Evolutionary conservation across 2,797 vertebrate species (phyloP), one percentile per base, ranked within the genome.

Genomic region (Tinamus major): DNA sequence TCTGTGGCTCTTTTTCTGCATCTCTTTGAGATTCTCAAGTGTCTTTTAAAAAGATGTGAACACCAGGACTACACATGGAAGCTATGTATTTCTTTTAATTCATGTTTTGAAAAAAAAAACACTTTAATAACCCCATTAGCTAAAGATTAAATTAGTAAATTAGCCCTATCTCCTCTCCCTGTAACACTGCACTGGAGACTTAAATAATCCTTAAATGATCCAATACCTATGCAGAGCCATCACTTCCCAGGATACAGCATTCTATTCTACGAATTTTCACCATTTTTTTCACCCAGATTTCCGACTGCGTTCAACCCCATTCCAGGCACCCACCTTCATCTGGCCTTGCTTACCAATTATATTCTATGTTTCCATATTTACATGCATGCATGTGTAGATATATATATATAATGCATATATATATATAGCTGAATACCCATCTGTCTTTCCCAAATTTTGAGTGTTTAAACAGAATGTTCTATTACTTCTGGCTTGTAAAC

Each of bases 131-230:
- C 67, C 10, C 0, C 23, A 44, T 42, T 16, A 62, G 35, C 7
- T 41, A 85, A 74, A 3, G 12, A 95, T 33, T 76, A 81, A 86
- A 86, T 84, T 33, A 76, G 37, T 76, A 81, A 86, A 86, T 84
- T 33, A 76, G 35, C 8, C 8, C 15, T 37, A 17, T 71, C 17
- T 77, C 33, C 33, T 62, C 31, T 62, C 46, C 29, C 37, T 46
- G 2, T 6, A 81, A 21, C 0, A 5, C 4, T 11, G 6, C 10
- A 67, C 9, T 51, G 7, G 49, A 41, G 71, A 33, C 7, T 48
- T 37, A 9, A 23, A 39, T 39, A 27, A 39, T 79, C 33, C 19
- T 68, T 39, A 77, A 35, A 44, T 17, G n/a, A 89, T 21, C 12
- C 19, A 65, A 13, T 11, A n/a, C 3, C 46, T 84, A 33, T 18